phyloP scores from a whole-genome alignment of 1,140 invertebrate genomes.

The Zaprionus camerounensis region DNA sequence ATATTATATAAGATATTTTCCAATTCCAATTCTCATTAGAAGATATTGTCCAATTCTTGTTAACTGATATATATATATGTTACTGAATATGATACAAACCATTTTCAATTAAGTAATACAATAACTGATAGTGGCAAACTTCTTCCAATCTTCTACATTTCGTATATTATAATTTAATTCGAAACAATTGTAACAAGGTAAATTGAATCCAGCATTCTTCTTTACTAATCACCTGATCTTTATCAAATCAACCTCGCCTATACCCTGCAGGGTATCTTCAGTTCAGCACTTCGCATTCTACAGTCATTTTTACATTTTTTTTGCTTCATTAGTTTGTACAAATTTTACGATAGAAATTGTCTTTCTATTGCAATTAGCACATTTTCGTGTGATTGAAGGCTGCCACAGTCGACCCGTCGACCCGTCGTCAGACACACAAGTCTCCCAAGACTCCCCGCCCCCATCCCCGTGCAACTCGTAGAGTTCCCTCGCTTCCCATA shows the following conservation, averaged over 20 bases:
- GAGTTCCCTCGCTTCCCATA: constrained; percentile 30
- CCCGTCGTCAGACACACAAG: constrained; percentile 41
- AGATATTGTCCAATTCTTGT: too few relatives aligned
- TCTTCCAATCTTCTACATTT: too few relatives aligned
- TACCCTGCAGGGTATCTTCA: background rate
- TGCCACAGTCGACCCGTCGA: constrained; percentile 47
- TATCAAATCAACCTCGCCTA: background rate
- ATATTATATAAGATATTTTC: too few relatives aligned
- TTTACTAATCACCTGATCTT: too few relatives aligned
- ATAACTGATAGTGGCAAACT: too few relatives aligned
- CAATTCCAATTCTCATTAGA: too few relatives aligned
- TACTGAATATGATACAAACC: too few relatives aligned
- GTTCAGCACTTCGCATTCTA: background rate
- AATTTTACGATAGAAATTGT: constrained; percentile 75
- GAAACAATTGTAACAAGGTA: too few relatives aligned
- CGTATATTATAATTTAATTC: too few relatives aligned
- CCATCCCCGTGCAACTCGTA: background rate
- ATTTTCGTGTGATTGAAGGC: constrained; percentile 73
- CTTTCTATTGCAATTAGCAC: constrained; percentile 79
- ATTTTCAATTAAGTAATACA: accelerated
- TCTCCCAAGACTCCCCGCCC: constrained; percentile 3
- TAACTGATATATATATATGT: too few relatives aligned
- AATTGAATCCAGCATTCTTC: too few relatives aligned
- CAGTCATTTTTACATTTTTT: constrained; percentile 50
- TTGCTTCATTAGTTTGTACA: constrained; percentile 67